Base-by-base conservation (phyloP, 2,797 vertebrate species). In the Eupleurogrammus muticus region DNA sequence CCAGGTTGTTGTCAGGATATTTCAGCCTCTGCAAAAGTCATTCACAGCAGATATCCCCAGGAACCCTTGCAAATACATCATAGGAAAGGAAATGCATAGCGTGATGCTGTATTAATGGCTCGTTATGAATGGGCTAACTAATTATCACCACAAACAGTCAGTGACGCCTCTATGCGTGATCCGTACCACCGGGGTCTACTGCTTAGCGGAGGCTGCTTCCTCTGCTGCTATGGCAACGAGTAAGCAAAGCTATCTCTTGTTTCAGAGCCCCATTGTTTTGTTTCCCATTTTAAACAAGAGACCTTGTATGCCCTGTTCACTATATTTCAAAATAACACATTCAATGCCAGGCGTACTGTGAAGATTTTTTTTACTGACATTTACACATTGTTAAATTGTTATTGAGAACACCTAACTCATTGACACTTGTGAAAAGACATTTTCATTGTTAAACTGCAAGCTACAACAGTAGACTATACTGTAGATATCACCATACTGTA, bases 241-340 rank as follows among this genome's bases (percentile, higher is more conserved):
- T 87, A 93, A 93, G 91, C 90, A 94, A 94, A 93, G 85, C 84
- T 74, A 70, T 89, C 87, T 93, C 87, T 75, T 36, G 34, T 93
- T 92, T 93, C 89, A 90, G 44, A 49, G 71, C 70, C 65, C 86
- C 75, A 87, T 89, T 90, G 90, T 91, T 89, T 85, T 55, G 76
- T 74, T 89, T 89, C 79, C 82, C 51, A 64, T 90, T 85, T 79
- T 72, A 85, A 87, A 83, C 32, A 11, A 81, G 73, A 72, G 84
- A 84, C 81, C 82, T 80, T n/a, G 68, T 81, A 59, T 79, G 81
- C 75, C 76, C 76, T 62, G 58, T 73, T 73, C 49, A 53, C 48
- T 75, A 44, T 57, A 56, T 75, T 74, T 83, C 68, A 77, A 72
- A 84, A 78, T 38, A 81, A 81, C 75, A 78, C 46, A 38, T 49